Evolutionary conservation across 2,888 invertebrate species (phyloP), one percentile per base, ranked within the genome.

Genomic region (Agrotis exclamationis): DNA sequence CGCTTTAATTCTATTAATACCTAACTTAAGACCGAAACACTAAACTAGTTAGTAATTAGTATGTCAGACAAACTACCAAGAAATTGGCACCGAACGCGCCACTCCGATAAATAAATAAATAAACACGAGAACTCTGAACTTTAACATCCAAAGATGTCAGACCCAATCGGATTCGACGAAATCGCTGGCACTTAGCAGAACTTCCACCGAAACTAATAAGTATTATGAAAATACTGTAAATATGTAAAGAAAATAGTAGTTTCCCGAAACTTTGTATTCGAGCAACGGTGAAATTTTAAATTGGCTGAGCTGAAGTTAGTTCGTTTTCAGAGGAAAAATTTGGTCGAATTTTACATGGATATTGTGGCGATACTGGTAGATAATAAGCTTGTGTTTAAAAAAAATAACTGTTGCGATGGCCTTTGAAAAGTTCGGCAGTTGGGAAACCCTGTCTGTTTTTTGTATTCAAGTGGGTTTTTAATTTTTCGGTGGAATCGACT

Each of bases 251-350:
- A 80, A 78, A 74, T 68, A 54, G 70, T 74, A 33, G 70, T 62
- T 63, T 63, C 33, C 44, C 1, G 39, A 39, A 79, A 79, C 60
- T 80, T 70, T 70, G 45, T 69, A 54, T 59, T 65, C 48, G 57
- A 45, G 53, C 18, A 51, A 59, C 57, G 50, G 67, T 57, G 39
- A 74, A 82, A 71, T 79, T 80, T 80, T 79, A 80, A 80, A 79
- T 82, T 80, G 79, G 74, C 57, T 58, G 22, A 44, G 39, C 39
- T 53, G 28, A 63, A 74, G 65, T 71, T 57, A 50, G 66, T 67
- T 58, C 44, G 60, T 16, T 50, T 73, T 48, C 50, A 63, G 53
- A 65, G 53, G 45, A 0, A 67, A 82, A 82, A 13, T 80, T 74
- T 56, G 1, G 2, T n/a, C 9, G 39, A 39, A 66, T 67, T 70